phyloP scores from a whole-genome alignment of 2,797 vertebrate species.

The Rhabdophis nuchalis region DNA sequence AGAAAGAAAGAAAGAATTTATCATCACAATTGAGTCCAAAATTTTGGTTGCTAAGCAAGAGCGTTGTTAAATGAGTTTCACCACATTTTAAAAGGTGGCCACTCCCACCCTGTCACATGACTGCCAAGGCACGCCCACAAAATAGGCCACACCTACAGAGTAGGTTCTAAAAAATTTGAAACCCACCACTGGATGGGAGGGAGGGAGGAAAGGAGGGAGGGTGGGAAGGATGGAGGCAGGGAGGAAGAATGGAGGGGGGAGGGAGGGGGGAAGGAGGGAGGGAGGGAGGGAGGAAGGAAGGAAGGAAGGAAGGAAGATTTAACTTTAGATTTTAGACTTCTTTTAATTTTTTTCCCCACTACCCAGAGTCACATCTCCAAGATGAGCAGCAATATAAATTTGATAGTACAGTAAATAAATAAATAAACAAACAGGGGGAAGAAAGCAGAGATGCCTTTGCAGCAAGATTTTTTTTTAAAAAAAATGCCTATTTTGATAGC shows the following conservation, averaged over 20 bases:
- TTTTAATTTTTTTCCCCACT: neutral
- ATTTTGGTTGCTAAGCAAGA: too few relatives aligned
- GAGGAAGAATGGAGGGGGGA: too few relatives aligned
- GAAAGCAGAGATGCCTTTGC: neutral
- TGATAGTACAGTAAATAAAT: neutral
- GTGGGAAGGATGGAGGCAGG: neutral
- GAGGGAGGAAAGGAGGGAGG: neutral
- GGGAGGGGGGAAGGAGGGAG: neutral
- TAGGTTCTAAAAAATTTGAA: too few relatives aligned
- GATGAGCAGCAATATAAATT: neutral
- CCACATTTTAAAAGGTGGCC: too few relatives aligned
- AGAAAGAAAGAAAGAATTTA: too few relatives aligned
- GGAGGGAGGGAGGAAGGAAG: neutral
- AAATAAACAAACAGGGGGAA: neutral
- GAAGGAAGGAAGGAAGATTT: neutral
- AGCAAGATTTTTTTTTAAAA: neutral
- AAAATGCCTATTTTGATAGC: neutral
- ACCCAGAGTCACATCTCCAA: neutral
- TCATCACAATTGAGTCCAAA: too few relatives aligned
- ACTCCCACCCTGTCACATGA: too few relatives aligned
- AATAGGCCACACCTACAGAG: too few relatives aligned
- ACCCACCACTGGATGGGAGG: too few relatives aligned
- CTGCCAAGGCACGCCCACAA: too few relatives aligned
- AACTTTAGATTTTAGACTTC: neutral
- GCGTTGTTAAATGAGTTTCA: too few relatives aligned